Conservation (phyloP, 2,113 vertebrate genomes). For the Sitta europaea region DNA sequence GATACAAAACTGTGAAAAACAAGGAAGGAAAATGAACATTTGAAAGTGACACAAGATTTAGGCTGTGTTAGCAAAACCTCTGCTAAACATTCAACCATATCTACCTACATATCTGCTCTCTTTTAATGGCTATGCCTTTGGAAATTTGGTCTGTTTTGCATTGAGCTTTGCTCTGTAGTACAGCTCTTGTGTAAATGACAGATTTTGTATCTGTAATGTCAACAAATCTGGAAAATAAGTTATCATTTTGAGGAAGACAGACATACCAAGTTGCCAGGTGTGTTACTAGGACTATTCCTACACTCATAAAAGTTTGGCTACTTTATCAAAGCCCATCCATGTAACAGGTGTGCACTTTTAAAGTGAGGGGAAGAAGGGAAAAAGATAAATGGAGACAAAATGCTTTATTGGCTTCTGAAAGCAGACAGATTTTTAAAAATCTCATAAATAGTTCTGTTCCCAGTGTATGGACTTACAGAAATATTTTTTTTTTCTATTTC, state of each 20-base stretch:
- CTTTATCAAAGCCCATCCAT: neutral
- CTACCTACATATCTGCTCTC: neutral
- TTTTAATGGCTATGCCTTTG: neutral
- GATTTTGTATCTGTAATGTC: neutral
- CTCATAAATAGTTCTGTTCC: constrained; percentile 16
- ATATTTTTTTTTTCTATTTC: constrained; percentile 8
- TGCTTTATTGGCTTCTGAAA: neutral
- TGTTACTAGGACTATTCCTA: neutral
- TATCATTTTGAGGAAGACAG: neutral
- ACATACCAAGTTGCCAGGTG: neutral
- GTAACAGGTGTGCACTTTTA: neutral
- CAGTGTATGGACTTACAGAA: neutral
- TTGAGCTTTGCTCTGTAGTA: neutral
- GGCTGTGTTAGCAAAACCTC: neutral
- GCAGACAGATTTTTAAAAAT: constrained; percentile 24
- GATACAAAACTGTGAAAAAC: neutral
- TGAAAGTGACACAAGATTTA: neutral
- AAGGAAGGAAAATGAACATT: neutral
- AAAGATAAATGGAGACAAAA: neutral
- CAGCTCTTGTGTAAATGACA: neutral
- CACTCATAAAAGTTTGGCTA: neutral
- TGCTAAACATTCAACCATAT: neutral
- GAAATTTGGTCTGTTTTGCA: neutral
- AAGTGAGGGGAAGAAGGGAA: neutral
- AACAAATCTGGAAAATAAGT: neutral